Evolutionary conservation across 2,888 invertebrate species (phyloP), one percentile per base, ranked within the genome.

Genomic region (Chirona hameri): DNA sequence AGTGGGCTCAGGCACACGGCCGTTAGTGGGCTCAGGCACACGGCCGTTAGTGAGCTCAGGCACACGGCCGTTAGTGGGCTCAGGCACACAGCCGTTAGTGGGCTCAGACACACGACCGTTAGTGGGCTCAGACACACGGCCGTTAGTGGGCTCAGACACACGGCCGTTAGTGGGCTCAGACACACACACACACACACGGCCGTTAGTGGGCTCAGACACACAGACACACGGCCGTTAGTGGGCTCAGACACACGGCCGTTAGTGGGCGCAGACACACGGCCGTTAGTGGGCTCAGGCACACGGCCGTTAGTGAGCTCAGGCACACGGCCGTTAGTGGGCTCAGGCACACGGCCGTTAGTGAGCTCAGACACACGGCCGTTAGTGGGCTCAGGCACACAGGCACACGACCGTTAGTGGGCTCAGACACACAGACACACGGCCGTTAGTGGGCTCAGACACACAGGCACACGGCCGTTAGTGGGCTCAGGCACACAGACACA

Each of bases 131-230:
- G 69, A 12, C 69, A n/a, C n/a, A n/a, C n/a, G n/a, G n/a, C n/a
- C n/a, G n/a, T n/a, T n/a, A n/a, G n/a, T n/a, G n/a, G n/a, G n/a
- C n/a, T n/a, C 39, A 39, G 39, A 39, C 39, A 39, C 2, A 39
- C 39, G 39, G n/a, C n/a, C n/a, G n/a, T 39, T 39, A 39, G 52
- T 9, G 52, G 7, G n/a, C 60, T n/a, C n/a, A n/a, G n/a, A n/a
- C n/a, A n/a, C n/a, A n/a, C n/a, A 29, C 14, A 69, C 82, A 85
- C 83, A 83, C 84, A 80, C 83, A 83, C 21, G 60, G 79, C 65
- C 14, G 29, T 80, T 29, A 76, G n/a, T 3, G 7, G 3, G 9
- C 27, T 1, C 27, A 15, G 69, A 12, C n/a, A 39, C 4, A 39
- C 39, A 39, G 39, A 39, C 39, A 39, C 2, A 39, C 39, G 39